Percentiles rank a stretch among this genome's conserved stretches.
Conservation (phyloP, 1,140 invertebrate species). For the Lerema accius region DNA sequence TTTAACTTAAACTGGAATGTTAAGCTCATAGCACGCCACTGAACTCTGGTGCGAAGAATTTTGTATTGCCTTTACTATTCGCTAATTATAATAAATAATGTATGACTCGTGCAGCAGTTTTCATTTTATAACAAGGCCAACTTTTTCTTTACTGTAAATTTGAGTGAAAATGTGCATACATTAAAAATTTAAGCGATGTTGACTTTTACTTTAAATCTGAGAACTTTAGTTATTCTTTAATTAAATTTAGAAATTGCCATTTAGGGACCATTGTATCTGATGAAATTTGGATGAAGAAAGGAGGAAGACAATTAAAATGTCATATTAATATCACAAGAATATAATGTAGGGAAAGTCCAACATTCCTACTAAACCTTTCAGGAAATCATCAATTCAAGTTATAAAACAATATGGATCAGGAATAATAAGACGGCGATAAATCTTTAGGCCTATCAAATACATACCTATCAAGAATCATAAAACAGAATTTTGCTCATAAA, state of each 20-base stretch:
- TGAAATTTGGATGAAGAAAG: too few relatives aligned
- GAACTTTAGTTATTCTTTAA: not conserved
- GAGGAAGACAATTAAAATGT: too few relatives aligned
- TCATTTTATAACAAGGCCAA: slow-evolving; percentile 12
- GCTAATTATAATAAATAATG: slow-evolving; percentile 32
- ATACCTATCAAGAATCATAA: not conserved
- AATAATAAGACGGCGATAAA: not conserved
- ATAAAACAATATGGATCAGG: not conserved
- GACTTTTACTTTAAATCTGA: not conserved
- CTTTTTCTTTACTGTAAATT: slow-evolving; percentile 12
- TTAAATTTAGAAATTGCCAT: too few relatives aligned
- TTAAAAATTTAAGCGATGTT: not conserved
- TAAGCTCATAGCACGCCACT: slow-evolving; percentile 46
- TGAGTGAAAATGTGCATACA: slow-evolving; percentile 8
- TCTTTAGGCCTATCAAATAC: not conserved
- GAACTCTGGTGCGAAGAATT: slow-evolving; percentile 53
- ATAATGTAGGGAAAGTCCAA: too few relatives aligned
- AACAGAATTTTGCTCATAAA: not conserved
- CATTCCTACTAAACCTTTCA: too few relatives aligned
- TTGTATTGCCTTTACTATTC: slow-evolving; percentile 48
- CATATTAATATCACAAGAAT: too few relatives aligned
- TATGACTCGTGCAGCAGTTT: slow-evolving; percentile 13
- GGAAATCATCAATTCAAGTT: too few relatives aligned
- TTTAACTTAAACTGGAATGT: slow-evolving; percentile 54
- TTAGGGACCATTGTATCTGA: too few relatives aligned